Conservation (phyloP, 1,140 invertebrate species). For the Acromyrmex heyeri region DNA sequence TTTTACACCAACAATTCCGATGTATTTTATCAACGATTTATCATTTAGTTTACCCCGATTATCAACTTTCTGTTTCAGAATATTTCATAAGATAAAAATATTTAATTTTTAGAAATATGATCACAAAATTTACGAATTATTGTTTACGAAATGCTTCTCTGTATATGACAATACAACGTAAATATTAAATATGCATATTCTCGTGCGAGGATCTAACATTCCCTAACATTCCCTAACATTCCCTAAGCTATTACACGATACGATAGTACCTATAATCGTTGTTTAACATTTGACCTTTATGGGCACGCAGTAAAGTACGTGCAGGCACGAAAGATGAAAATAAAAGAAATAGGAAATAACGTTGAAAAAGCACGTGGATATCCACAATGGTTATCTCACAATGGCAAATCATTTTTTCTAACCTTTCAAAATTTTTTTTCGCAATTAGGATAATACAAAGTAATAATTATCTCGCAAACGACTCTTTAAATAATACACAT, state of each 20-base stretch:
- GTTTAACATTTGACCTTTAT: conserved; percentile 67
- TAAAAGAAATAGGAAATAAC: conserved; percentile 65
- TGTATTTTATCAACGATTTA: background rate
- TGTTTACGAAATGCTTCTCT: background rate
- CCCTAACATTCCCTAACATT: background rate
- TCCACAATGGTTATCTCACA: background rate
- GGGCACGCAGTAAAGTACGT: conserved; percentile 18
- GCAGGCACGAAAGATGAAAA: conserved; percentile 58
- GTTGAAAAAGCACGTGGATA: conserved; percentile 27
- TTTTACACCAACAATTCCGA: background rate
- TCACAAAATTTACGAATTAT: background rate
- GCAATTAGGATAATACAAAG: background rate
- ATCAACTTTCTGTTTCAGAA: background rate
- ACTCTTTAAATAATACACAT: conserved; percentile 13
- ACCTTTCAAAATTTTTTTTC: background rate
- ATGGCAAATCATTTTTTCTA: background rate
- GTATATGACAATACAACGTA: background rate
- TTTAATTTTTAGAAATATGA: background rate
- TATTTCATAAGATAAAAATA: background rate
- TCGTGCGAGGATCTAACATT: background rate
- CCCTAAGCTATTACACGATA: conserved; percentile 40
- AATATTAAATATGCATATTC: background rate
- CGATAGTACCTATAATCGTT: conserved; percentile 61
- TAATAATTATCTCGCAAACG: background rate
- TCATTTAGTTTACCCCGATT: background rate